Conservation (phyloP, 2,888 invertebrate genomes). For the Polyommatus icarus region DNA sequence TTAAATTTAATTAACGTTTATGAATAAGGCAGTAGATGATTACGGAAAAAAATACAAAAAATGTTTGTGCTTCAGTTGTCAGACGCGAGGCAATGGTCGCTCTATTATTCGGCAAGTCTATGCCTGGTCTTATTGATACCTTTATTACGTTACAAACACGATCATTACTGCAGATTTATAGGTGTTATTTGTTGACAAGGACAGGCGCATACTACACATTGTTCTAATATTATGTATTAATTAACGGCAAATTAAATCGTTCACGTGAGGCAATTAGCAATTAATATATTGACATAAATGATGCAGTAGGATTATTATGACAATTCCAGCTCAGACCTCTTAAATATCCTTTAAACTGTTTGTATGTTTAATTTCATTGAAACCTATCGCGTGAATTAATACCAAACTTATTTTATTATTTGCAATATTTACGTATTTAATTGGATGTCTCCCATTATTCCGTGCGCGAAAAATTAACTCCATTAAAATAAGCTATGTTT, state of each 20-base stretch:
- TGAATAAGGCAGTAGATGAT: no score
- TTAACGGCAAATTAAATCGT: neutral
- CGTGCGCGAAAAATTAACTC: no score
- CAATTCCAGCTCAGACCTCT: neutral
- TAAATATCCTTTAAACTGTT: neutral
- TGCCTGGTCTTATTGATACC: conserved; percentile 44
- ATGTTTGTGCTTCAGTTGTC: neutral
- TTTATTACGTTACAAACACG: conserved; percentile 47
- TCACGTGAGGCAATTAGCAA: neutral
- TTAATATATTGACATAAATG: neutral
- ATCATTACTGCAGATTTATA: conserved; percentile 48
- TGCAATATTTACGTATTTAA: no score
- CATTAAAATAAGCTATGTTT: no score
- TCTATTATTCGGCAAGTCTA: conserved; percentile 31
- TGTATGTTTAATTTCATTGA: no score
- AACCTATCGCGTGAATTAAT: no score
- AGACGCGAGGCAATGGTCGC: neutral
- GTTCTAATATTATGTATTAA: neutral
- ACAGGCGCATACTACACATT: conserved; percentile 21
- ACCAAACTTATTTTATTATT: no score
- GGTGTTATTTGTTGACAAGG: conserved; percentile 23
- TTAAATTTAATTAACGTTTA: no score
- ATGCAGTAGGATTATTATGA: neutral
- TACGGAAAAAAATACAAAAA: neutral
- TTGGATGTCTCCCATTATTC: no score